Percentiles rank a stretch among this genome's conserved stretches.
phyloP scores from a whole-genome alignment of 2,113 vertebrate species.

The Alces alces region DNA sequence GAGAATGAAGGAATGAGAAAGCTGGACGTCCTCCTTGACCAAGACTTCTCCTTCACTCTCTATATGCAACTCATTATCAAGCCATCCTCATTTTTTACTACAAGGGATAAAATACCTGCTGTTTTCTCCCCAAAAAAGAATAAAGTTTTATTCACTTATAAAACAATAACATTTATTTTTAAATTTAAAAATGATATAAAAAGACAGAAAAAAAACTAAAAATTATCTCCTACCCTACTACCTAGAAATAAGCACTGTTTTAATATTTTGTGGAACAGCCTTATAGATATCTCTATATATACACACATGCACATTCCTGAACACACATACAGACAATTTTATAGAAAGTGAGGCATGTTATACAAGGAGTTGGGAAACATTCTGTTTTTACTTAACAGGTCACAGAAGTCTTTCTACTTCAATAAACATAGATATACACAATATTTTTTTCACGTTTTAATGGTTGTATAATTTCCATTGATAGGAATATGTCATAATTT shows the following conservation, averaged over 20 bases:
- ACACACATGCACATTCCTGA: not conserved
- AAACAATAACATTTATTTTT: not conserved
- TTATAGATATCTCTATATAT: not conserved
- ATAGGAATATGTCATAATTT: not conserved
- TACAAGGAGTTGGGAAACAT: not conserved
- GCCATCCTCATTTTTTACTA: not conserved
- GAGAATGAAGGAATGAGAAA: not conserved
- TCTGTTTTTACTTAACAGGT: not conserved
- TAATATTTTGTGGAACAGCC: not conserved
- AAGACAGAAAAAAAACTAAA: not conserved
- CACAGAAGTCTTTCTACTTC: not conserved
- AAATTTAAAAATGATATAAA: not conserved
- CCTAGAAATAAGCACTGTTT: not conserved
- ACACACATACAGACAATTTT: not conserved
- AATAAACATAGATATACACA: not conserved
- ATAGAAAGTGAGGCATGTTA: not conserved
- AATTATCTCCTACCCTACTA: not conserved
- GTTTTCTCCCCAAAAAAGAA: not conserved
- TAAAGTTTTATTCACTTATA: not conserved
- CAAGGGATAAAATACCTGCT: not conserved
- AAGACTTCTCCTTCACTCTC: not conserved
- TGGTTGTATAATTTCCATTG: not conserved
- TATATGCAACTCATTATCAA: not conserved
- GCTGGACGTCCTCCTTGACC: not conserved
- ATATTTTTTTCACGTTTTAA: not conserved